phyloP scores from a whole-genome alignment of 37 sponge, comb jelly and placozoan genomes.

The Chondrilla cf. caribensis region DNA sequence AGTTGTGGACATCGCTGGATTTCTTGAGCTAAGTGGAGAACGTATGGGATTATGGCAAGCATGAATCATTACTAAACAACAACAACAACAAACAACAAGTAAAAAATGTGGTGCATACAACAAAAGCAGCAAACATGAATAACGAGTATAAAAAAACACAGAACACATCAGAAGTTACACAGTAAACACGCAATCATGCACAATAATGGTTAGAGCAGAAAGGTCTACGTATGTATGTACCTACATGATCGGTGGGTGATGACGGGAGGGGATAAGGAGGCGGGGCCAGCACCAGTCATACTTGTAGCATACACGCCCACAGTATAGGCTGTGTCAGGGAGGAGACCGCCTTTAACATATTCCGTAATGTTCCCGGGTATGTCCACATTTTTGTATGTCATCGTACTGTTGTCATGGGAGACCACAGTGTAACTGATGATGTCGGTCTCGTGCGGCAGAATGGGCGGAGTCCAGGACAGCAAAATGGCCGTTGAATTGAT shows the following conservation, averaged over 20 bases:
- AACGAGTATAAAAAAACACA: no score
- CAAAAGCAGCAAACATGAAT: no score
- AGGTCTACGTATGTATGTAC: no score
- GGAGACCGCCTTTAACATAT: not conserved
- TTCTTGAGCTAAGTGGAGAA: constrained; percentile 3
- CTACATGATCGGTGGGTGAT: not conserved
- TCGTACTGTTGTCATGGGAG: not conserved
- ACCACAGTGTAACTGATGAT: constrained; percentile 3
- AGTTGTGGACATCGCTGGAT: not conserved
- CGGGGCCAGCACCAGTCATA: constrained; percentile 12
- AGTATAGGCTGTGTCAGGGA: not conserved
- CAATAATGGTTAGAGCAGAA: no score
- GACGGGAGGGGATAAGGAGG: not conserved
- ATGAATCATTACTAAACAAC: not conserved
- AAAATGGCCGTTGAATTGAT: not conserved
- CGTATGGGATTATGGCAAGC: no score
- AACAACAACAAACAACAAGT: not conserved
- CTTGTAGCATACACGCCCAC: constrained; percentile 14
- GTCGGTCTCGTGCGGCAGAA: not conserved
- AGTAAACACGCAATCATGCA: no score
- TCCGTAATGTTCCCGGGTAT: not conserved
- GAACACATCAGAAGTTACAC: no score
- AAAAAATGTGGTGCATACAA: no score
- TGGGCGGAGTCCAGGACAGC: not conserved
- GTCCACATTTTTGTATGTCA: not conserved